These are phyloP conservation scores for Drosophila miranda DNA, from an alignment of 1,140 invertebrate species.

Conservation along the genomic window DNA sequence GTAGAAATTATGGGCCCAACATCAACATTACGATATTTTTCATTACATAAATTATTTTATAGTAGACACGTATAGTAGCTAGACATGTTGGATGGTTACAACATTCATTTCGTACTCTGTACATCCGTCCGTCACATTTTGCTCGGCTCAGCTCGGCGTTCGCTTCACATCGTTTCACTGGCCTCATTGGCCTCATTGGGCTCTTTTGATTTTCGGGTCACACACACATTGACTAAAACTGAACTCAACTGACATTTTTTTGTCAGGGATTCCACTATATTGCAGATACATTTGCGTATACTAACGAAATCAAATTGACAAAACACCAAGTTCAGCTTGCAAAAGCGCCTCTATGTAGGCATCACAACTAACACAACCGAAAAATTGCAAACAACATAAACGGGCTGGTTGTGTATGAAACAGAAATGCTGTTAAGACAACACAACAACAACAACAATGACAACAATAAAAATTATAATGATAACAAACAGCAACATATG, in stretches of 20 bases:
- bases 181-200: constrained; percentile 12
- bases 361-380: constrained; percentile 58
- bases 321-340: constrained; percentile 60
- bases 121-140: constrained; percentile 77
- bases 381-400: constrained; percentile 43
- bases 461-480: constrained; percentile 66
- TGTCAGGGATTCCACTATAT: constrained; percentile 28
- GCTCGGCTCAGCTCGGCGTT: constrained; percentile 35
- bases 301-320: constrained; percentile 32
- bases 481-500: constrained; percentile 53
- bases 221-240: constrained; percentile 52
- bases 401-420: constrained; percentile 41
- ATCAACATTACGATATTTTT: constrained; percentile 83
- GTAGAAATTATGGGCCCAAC: constrained; percentile 78
- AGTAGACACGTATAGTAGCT: constrained; percentile 80
- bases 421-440: constrained; percentile 42
- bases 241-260: constrained; percentile 50
- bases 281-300: constrained; percentile 40
- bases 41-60: constrained; percentile 83
- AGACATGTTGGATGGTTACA: constrained; percentile 77
- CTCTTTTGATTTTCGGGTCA: constrained; percentile 56
- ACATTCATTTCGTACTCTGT: constrained; percentile 78
- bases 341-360: constrained; percentile 74
- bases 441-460: constrained; percentile 63
- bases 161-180: constrained; percentile 15